A percentile compares a stretch with the other conserved stretches of the same genome.
Conservation (phyloP, 2,888 invertebrate genomes). For the Diarsia rubi region DNA sequence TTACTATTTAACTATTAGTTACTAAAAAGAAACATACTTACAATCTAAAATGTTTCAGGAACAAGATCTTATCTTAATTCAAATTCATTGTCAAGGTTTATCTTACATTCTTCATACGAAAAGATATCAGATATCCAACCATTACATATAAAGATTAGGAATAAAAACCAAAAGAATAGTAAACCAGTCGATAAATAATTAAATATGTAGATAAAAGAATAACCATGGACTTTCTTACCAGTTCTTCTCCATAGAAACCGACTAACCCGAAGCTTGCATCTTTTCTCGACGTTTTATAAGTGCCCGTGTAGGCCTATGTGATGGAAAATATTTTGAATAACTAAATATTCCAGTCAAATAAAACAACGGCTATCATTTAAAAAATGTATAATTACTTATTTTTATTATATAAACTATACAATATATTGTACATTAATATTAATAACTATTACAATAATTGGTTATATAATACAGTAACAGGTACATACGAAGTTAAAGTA, state of each 20-base stretch:
- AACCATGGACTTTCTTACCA: too few relatives aligned
- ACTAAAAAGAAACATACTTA: neutral
- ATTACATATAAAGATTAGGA: neutral
- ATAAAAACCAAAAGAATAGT: slow-evolving; percentile 10
- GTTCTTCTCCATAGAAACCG: too few relatives aligned
- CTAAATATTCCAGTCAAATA: slow-evolving; percentile 6
- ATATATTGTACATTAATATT: slow-evolving; percentile 25
- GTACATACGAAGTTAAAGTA: slow-evolving; percentile 46
- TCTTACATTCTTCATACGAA: slow-evolving; percentile 27
- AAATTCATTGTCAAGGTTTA: slow-evolving; percentile 43
- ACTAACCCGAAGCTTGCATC: too few relatives aligned
- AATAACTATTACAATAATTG: slow-evolving; percentile 24
- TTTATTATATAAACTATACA: slow-evolving; percentile 5
- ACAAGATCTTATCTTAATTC: slow-evolving; percentile 39
- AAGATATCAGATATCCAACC: slow-evolving; percentile 26
- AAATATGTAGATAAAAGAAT: too few relatives aligned
- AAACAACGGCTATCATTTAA: slow-evolving; percentile 18
- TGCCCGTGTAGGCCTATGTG: too few relatives aligned
- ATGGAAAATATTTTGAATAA: neutral
- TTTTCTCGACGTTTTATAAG: too few relatives aligned
- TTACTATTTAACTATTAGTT: neutral
- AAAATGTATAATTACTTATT: slow-evolving; percentile 33
- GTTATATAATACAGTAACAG: slow-evolving; percentile 51
- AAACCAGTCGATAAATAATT: neutral
- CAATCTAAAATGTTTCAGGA: neutral